Conservation (phyloP, 2,888 invertebrate species). For the Steinernema carpocapsae region DNA sequence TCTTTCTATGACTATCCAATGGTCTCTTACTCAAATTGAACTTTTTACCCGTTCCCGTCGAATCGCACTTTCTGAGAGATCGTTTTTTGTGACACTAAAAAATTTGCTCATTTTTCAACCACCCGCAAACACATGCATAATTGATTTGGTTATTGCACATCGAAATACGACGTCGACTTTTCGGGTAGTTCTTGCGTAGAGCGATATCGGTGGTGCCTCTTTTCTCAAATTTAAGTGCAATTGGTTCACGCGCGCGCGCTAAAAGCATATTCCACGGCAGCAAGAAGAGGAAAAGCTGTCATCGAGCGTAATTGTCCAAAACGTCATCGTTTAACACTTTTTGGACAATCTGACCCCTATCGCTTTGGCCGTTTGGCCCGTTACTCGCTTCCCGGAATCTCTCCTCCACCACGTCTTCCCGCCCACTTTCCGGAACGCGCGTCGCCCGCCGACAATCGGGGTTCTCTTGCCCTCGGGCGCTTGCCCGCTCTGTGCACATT, state of each 20-base stretch:
- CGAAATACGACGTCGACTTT: background rate
- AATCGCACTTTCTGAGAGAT: background rate
- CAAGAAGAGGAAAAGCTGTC: conserved; percentile 19
- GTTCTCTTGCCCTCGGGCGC: conserved; percentile 2
- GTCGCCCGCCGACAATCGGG: background rate
- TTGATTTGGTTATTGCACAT: conserved; percentile 33
- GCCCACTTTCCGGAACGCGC: background rate
- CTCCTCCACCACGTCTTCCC: background rate
- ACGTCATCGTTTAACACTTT: conserved; percentile 24
- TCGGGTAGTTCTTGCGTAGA: background rate
- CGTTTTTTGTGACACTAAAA: background rate
- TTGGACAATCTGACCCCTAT: conserved; percentile 7
- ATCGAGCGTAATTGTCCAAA: conserved; percentile 32
- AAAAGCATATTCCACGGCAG: background rate
- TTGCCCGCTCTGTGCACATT: conserved; percentile 10
- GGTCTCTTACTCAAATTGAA: too few species aligned
- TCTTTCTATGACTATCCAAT: conserved; percentile 5
- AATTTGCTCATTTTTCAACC: conserved; percentile 10
- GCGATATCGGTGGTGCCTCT: background rate
- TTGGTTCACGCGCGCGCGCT: background rate
- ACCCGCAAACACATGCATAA: conserved; percentile 32
- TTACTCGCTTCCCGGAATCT: background rate
- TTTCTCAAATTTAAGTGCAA: conserved; percentile 26
- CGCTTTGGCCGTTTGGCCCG: background rate
- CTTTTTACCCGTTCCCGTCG: background rate